Evolutionary conservation across 2,113 vertebrate species (phyloP), one percentile per base, ranked within the genome.

Genomic region (Paratilapia polleni): DNA sequence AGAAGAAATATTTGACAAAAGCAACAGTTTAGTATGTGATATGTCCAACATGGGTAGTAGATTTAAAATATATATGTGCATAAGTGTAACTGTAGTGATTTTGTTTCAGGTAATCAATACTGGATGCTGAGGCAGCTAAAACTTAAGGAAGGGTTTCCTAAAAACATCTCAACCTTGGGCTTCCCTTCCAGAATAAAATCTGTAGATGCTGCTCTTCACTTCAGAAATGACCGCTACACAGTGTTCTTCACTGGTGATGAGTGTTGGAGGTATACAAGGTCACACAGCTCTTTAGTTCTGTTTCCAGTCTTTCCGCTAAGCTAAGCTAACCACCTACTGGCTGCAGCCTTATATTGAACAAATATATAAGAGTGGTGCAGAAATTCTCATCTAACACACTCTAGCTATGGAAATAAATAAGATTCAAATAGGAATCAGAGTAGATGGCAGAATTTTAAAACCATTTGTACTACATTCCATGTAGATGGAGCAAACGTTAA

Each of bases 211-310:
- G 97, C 96, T 0, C 95, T 98, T 79, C 96, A 97, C 86, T 92
- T 98, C 52, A 94, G 91, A 43, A 83, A 88, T 10, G 90, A 68
- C 0, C 91, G 84, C 2, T 96, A 96, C 87, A 98, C 97, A 0
- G 93, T 98, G 59, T 97, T 98, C 94, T 98, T 98, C 79, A 96
- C 95, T 0, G 96, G 91, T 66, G 91, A 96, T 38, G 96, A 96
- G 36, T 97, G 96, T 81, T 98, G 97, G 97, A 97, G 97, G 97
- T 97, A 96, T 49, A 52, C n/a, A 1, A 6, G 6, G 54, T 78
- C n/a, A 52, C 4, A 1, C 47, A 68, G 64, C 41, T 66, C 38
- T 66, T 66, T 66, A 66, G 36, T 9, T n/a, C 38, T 9, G 0
- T 47, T 47, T 26, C 22, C 14, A 19, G 41, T 49, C 64, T 70